phyloP scores from a whole-genome alignment of 35 echinoderm and acorn worm species.

The Apostichopus parvimensis region DNA sequence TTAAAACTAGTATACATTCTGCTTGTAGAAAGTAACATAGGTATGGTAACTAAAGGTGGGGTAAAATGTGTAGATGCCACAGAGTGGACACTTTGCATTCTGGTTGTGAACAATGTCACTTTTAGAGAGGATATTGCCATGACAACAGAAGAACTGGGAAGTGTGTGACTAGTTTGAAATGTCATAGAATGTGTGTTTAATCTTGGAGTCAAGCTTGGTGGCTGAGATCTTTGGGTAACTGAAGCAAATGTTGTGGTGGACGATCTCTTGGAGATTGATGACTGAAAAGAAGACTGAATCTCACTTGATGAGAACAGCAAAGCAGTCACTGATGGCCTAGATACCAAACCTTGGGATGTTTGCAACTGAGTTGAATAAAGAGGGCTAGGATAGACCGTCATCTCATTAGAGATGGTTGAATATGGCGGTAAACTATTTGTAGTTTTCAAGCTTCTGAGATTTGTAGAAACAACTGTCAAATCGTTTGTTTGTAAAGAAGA shows the following conservation, averaged over 20 bases:
- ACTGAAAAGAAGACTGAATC: neutral
- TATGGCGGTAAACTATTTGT: too few species aligned
- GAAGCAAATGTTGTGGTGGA: neutral
- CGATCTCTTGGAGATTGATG: too few species aligned
- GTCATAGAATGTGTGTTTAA: neutral
- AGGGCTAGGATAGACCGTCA: neutral
- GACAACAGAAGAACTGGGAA: neutral
- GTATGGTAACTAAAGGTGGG: neutral
- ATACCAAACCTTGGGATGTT: neutral
- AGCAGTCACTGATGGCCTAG: neutral
- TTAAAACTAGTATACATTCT: neutral
- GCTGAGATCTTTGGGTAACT: neutral
- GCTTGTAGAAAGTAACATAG: neutral
- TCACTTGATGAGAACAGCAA: neutral
- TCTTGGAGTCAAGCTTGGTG: neutral
- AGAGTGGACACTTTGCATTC: neutral
- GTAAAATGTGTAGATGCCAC: neutral
- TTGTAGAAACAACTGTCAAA: too few species aligned
- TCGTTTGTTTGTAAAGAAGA: too few species aligned
- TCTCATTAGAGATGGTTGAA: neutral
- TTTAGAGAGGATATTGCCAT: neutral
- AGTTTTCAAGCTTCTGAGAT: too few species aligned
- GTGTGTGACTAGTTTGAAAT: neutral
- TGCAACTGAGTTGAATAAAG: neutral
- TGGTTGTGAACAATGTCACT: neutral